phyloP scores from a whole-genome alignment of 30 jellyfish, hydroid and myxozoan species.

The Hydra vulgaris region DNA sequence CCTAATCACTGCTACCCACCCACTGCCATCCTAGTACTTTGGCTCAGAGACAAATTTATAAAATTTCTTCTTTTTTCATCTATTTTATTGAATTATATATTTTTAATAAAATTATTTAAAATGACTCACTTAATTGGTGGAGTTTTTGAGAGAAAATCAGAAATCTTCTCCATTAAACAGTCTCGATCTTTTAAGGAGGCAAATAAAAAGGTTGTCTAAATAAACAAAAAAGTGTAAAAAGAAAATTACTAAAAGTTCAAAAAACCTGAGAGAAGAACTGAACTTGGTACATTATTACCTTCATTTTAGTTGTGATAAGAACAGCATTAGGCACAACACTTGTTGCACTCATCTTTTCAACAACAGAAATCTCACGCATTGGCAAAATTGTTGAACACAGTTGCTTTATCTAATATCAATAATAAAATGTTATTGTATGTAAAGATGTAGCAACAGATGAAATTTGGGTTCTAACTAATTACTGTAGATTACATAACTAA shows the following conservation, averaged over 20 bases:
- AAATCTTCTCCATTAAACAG: slow-evolving; percentile 68
- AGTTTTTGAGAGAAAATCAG: slow-evolving; percentile 83
- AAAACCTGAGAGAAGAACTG: too few species aligned
- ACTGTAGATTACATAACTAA: neutral
- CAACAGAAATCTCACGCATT: slow-evolving; percentile 89
- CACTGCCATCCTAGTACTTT: too few species aligned
- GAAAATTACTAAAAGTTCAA: too few species aligned
- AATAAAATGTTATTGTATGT: neutral
- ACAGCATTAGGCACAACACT: slow-evolving; percentile 77
- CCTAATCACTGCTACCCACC: too few species aligned
- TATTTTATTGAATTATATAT: too few species aligned
- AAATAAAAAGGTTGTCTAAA: slow-evolving; percentile 57
- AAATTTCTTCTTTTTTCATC: too few species aligned
- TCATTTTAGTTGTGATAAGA: slow-evolving; percentile 70
- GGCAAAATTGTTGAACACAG: slow-evolving; percentile 70
- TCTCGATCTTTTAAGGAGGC: slow-evolving; percentile 80
- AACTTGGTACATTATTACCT: slow-evolving; percentile 35
- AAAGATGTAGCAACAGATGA: neutral
- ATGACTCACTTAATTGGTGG: slow-evolving; percentile 87
- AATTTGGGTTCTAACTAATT: neutral
- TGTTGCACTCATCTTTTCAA: slow-evolving; percentile 77
- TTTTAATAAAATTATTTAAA: too few species aligned
- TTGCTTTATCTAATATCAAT: slow-evolving; percentile 50
- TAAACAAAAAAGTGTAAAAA: neutral
- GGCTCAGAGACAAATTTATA: too few species aligned